Base-by-base conservation (phyloP, 2,888 invertebrate genomes). In the Ctenicera cuprea region DNA sequence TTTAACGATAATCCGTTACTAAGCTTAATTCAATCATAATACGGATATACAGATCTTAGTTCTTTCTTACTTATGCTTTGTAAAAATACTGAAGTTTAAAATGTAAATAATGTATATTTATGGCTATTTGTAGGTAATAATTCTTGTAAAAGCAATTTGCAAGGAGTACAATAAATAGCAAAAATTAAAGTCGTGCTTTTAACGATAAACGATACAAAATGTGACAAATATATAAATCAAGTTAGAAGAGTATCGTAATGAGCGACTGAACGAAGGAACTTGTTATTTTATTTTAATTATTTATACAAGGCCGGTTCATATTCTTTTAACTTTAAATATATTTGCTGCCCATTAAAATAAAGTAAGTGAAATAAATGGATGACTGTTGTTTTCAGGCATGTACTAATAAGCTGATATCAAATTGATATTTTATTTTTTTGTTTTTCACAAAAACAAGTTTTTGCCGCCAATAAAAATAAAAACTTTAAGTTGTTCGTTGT, bases 371-470 rank as follows among this genome's bases (percentile, higher is more conserved):
- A 82, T 80, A 82, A 80, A 80, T 80, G 81, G 77, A 79, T 78
- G 80, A 70, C 74, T 77, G 79, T 80, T 79, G 65, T 66, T 66
- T 66, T 52, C 52, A 52, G 52, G 54, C 65, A 52, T 52, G 80
- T 80, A 81, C 82, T 81, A 82, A 82, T 82, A 82, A 82, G 82
- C 80, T 78, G 81, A 80, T 81, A 82, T 82, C 82, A 80, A 82
- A 80, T 80, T 80, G 79, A 81, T 80, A 79, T 79, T 79, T 74
- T 67, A 78, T 79, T 79, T 74, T 70, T 57, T 73, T 73, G 54
- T 76, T 75, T 73, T 59, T 57, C 54, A 73, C 77, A 78, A 79
- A 73, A 73, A 79, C 79, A 77, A 67, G 77, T 50, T 73, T 52
- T 61, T 43, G 30, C 22, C 61, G 61, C 70, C 66, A 72, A 69